phyloP scores from a whole-genome alignment of 1,140 invertebrate genomes.

The Bombus huntii region DNA sequence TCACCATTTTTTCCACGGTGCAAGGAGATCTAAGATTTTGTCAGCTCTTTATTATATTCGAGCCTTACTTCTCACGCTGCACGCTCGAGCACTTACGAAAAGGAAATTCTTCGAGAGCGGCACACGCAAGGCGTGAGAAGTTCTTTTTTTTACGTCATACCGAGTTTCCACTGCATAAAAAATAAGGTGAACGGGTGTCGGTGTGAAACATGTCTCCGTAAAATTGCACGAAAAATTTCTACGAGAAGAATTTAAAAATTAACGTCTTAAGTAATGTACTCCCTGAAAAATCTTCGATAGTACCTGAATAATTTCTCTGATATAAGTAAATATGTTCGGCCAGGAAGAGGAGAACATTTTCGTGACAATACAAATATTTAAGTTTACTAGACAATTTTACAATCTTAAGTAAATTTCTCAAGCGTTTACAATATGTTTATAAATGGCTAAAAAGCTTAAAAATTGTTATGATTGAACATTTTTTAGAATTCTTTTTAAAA shows the following conservation, averaged over 20 bases:
- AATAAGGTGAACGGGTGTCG: slow-evolving; percentile 27
- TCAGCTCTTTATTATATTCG: slow-evolving; percentile 35
- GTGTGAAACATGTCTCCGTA: slow-evolving; percentile 30
- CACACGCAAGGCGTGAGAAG: slow-evolving; percentile 50
- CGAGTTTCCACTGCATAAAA: slow-evolving; percentile 46
- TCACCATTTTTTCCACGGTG: slow-evolving; percentile 24
- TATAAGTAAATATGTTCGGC: neutral
- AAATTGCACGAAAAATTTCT: neutral
- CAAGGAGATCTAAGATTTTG: slow-evolving; percentile 34
- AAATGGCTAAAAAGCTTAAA: neutral
- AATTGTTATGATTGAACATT: neutral
- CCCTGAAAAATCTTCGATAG: neutral
- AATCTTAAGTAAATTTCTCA: neutral
- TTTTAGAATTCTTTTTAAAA: neutral
- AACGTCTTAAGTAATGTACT: neutral
- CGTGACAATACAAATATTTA: no score
- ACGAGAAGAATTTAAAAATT: slow-evolving; percentile 6
- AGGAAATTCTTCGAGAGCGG: slow-evolving; percentile 43
- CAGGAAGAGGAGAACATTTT: neutral
- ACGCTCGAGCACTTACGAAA: slow-evolving; percentile 32
- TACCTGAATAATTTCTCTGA: neutral
- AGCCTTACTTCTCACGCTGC: slow-evolving; percentile 46
- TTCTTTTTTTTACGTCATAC: slow-evolving; percentile 40
- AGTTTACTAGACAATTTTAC: neutral
- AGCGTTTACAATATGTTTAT: neutral